phyloP scores from a whole-genome alignment of 2,888 invertebrate genomes.

The Busseola fusca region DNA sequence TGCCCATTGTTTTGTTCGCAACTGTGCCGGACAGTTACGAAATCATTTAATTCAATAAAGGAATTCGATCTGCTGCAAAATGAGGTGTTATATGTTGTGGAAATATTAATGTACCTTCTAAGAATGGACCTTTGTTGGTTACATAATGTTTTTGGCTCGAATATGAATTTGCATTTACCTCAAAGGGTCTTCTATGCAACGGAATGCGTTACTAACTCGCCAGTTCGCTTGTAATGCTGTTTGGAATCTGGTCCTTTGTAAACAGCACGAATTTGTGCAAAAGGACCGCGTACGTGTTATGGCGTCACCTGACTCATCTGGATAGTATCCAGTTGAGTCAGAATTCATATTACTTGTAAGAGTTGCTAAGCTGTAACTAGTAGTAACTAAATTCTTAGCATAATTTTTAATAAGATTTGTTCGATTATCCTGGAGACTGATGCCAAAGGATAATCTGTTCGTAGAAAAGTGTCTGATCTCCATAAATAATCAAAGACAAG shows the following conservation, averaged over 20 bases:
- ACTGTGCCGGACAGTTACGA: conserved; percentile 68
- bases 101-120: conserved; percentile 45
- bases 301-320: conserved; percentile 43
- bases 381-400: not conserved
- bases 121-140: conserved; percentile 40
- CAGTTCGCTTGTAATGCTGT: conserved; percentile 20
- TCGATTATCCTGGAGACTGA: not conserved
- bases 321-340: conserved; percentile 40
- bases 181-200: conserved; percentile 25
- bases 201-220: conserved; percentile 38
- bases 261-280: conserved; percentile 27
- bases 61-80: conserved; percentile 52
- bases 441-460: conserved; percentile 22
- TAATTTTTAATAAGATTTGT: not conserved
- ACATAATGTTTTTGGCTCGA: conserved; percentile 33
- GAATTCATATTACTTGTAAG: conserved; percentile 5
- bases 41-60: conserved; percentile 65
- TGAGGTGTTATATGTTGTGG: conserved; percentile 42
- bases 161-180: conserved; percentile 38
- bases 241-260: conserved; percentile 38
- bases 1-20: conserved; percentile 67
- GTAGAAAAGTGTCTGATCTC: conserved; percentile 14
- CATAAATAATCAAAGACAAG: conserved; percentile 19
- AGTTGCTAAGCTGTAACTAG: conserved; percentile 15
- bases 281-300: conserved; percentile 40